Evolutionary conservation across 1,140 invertebrate species (phyloP).

Genomic region (Drosophila sechellia): DNA sequence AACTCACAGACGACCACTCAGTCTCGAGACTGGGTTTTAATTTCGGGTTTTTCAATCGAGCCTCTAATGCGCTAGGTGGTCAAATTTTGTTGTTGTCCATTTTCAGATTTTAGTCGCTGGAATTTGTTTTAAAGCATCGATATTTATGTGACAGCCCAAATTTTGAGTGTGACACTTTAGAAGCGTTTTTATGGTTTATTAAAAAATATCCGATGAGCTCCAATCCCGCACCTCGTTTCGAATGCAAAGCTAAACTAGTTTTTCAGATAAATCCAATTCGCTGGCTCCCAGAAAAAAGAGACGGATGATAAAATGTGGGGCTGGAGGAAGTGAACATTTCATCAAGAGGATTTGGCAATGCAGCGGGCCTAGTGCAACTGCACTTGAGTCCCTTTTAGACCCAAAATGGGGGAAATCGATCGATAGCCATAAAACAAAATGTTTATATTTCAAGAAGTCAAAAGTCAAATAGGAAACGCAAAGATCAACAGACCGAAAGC

Average conservation of each 20-base stretch:
- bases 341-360: constrained; percentile 50
- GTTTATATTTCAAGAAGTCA: constrained; percentile 79
- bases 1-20: constrained; percentile 44
- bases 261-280: constrained; percentile 49
- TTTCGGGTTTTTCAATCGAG: constrained; percentile 28
- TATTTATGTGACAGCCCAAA: constrained; percentile 74
- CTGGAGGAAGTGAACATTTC: background rate
- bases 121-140: constrained; percentile 52
- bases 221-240: constrained; percentile 35
- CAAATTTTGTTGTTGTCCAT: constrained; percentile 28
- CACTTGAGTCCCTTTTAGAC: constrained; percentile 76
- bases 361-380: constrained; percentile 53
- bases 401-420: constrained; percentile 50
- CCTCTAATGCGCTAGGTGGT: constrained; percentile 48
- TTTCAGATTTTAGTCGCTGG: constrained; percentile 66
- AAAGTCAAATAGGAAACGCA: constrained; percentile 73
- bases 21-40: constrained; percentile 20
- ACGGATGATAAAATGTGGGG: background rate
- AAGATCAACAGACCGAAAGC: constrained; percentile 55
- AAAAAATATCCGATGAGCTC: constrained; percentile 52
- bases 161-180: constrained; percentile 76
- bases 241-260: constrained; percentile 63
- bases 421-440: constrained; percentile 75
- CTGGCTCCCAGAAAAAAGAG: background rate
- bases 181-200: constrained; percentile 68